Conservation (phyloP, 2,888 invertebrate species). For the Limnephilus marmoratus region DNA sequence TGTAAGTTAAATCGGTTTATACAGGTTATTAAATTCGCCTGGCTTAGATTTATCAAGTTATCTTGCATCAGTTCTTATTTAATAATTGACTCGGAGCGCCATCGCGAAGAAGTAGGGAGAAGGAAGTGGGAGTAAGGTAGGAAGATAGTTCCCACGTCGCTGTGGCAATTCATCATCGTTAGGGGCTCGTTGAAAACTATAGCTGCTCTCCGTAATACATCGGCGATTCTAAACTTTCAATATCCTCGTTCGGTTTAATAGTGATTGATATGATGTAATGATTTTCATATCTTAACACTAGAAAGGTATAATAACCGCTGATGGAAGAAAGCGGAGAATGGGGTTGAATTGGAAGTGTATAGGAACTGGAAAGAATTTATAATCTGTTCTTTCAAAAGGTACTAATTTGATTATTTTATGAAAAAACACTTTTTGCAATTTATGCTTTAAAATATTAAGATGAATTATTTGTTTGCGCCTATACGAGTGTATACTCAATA, state of each 20-base stretch:
- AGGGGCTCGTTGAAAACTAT: slow-evolving; percentile 39
- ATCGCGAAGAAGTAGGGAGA: background rate
- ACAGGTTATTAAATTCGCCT: background rate
- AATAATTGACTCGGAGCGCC: background rate
- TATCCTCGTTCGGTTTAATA: slow-evolving; percentile 54
- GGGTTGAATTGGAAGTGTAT: background rate
- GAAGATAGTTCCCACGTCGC: slow-evolving; percentile 7
- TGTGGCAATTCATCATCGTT: slow-evolving; percentile 56
- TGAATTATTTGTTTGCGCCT: too few species aligned
- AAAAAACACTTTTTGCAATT: too few species aligned
- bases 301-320: slow-evolving; percentile 24
- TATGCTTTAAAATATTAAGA: too few species aligned
- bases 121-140: background rate
- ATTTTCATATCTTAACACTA: slow-evolving; percentile 50
- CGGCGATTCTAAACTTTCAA: slow-evolving; percentile 60
- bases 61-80: background rate
- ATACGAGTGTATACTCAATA: too few species aligned
- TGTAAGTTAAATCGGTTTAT: background rate
- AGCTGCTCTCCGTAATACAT: slow-evolving; percentile 26
- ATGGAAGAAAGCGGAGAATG: background rate
- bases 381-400: too few species aligned
- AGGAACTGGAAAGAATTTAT: too few species aligned
- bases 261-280: slow-evolving; percentile 56
- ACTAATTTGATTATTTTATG: too few species aligned
- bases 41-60: background rate